A percentile compares a stretch with the other conserved stretches of the same genome.
These are phyloP conservation scores for Misgurnus mizolepis DNA, from an alignment of 2,113 vertebrate species.

Conservation along the genomic window DNA sequence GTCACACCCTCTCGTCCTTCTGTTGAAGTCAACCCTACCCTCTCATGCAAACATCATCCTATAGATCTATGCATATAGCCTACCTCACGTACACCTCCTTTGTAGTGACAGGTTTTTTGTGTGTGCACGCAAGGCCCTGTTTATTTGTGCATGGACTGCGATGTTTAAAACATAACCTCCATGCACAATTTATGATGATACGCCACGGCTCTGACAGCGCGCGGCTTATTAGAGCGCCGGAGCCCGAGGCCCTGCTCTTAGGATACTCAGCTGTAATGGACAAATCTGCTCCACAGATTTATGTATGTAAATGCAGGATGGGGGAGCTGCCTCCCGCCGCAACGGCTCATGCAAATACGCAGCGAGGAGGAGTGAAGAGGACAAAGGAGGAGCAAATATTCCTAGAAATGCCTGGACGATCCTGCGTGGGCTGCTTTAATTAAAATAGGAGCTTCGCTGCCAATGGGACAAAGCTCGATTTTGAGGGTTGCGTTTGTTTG, in stretches of 20 bases:
- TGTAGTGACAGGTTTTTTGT: conserved; percentile 19
- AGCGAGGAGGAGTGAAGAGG: conserved; percentile 40
- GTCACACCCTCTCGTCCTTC: conserved; percentile 29
- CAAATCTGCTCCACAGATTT: conserved; percentile 57
- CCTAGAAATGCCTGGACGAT: conserved; percentile 45
- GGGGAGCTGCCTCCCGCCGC: conserved; percentile 23
- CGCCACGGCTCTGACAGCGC: conserved; percentile 54
- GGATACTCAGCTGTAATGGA: conserved; percentile 55
- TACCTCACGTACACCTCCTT: background rate
- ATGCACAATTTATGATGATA: conserved; percentile 62
- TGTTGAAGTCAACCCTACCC: background rate
- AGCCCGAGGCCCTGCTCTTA: conserved; percentile 55
- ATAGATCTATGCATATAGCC: conserved; percentile 7
- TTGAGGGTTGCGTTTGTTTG: conserved; percentile 1
- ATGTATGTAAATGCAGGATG: conserved; percentile 55
- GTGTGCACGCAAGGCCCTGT: conserved; percentile 21
- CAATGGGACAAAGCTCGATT: conserved; percentile 5
- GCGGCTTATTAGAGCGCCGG: conserved; percentile 55
- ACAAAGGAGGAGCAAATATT: conserved; percentile 55
- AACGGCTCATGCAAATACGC: conserved; percentile 34
- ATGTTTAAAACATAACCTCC: conserved; percentile 62
- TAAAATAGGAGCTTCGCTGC: conserved; percentile 19
- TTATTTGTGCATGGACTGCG: conserved; percentile 34
- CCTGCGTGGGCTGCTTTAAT: conserved; percentile 26
- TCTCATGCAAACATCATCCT: background rate